A percentile compares a stretch with the other conserved stretches of the same genome.
phyloP scores from a whole-genome alignment of 2,113 vertebrate genomes.

The Tychaedon coryphoeus region DNA sequence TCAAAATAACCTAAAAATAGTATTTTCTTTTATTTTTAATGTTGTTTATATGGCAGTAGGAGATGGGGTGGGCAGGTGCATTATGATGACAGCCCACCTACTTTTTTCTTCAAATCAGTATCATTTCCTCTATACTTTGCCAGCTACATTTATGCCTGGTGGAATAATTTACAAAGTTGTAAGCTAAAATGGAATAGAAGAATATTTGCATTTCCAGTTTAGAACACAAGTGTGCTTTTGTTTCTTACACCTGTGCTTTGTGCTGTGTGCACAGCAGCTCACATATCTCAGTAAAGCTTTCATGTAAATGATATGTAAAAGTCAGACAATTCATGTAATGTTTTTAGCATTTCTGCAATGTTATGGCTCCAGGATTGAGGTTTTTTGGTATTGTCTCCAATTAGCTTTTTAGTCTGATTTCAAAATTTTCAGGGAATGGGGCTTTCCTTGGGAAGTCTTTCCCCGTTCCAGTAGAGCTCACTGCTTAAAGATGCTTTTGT shows the following conservation, averaged over 20 bases:
- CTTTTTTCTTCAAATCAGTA: background rate
- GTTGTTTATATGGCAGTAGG: background rate
- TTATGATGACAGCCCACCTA: background rate
- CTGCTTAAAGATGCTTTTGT: background rate
- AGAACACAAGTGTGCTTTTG: background rate
- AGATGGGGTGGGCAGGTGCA: background rate
- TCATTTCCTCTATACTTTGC: background rate
- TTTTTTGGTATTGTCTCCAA: background rate
- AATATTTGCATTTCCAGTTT: background rate
- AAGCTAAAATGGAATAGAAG: background rate
- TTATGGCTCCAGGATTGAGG: background rate
- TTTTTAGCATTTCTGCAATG: background rate
- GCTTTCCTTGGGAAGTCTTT: background rate
- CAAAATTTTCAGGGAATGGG: background rate
- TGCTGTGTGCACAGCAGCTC: background rate
- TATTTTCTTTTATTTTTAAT: background rate
- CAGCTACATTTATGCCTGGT: background rate
- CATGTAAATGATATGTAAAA: background rate
- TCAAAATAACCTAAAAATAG: background rate
- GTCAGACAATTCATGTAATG: fast-evolving
- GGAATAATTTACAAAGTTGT: background rate
- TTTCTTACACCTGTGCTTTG: background rate
- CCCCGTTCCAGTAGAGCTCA: background rate
- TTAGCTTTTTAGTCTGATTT: background rate
- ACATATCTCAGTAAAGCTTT: background rate